Evolutionary conservation across 1,140 invertebrate species (phyloP), one percentile per base, ranked within the genome.

Genomic region (Sipha flava): DNA sequence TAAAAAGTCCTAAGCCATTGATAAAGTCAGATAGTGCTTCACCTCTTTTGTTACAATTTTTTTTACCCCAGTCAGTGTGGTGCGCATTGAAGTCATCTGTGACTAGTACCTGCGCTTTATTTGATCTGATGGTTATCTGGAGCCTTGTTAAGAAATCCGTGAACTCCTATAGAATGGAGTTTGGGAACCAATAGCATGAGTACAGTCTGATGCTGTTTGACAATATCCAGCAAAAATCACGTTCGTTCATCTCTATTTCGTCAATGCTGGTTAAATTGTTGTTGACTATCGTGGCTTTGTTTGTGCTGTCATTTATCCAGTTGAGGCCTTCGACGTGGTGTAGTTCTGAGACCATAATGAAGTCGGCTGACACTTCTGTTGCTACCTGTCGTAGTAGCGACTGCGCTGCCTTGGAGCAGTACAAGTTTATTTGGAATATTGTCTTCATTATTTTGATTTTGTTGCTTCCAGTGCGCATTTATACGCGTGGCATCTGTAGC

Each of bases 31-130:
- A 0, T 2, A 62, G 12, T 1, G 57, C 29, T n/a, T 62, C 57
- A 5, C 31, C 59, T 9, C 3, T 34, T 0, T 0, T 1, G 16
- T 64, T 64, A 29, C 9, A 34, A 0, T 0, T 0, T 12, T 21
- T 68, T 3, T 18, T 21, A 0, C 37, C 31, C 64, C 37, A 68
- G 0, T 7, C 9, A 0, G 18, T 43, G n/a, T 37, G 31, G 18
- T 21, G 23, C 16, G 59, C 59, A 14, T 68, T 68, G 12, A 68
- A 40, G 40, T 40, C 64, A 2, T 37, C 64, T 0, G 31, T 26
- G 4, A 68, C 9, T 5, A 45, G 0, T 0, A 37, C 1, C 3
- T 37, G 9, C 0, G 23, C 1, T n/a, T n/a, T n/a, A n/a, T n/a
- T n/a, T n/a, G n/a, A n/a, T n/a, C n/a, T n/a, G n/a, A n/a, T n/a